phyloP scores from a whole-genome alignment of 2,113 vertebrate genomes.

The Emydocephalus ijimae region DNA sequence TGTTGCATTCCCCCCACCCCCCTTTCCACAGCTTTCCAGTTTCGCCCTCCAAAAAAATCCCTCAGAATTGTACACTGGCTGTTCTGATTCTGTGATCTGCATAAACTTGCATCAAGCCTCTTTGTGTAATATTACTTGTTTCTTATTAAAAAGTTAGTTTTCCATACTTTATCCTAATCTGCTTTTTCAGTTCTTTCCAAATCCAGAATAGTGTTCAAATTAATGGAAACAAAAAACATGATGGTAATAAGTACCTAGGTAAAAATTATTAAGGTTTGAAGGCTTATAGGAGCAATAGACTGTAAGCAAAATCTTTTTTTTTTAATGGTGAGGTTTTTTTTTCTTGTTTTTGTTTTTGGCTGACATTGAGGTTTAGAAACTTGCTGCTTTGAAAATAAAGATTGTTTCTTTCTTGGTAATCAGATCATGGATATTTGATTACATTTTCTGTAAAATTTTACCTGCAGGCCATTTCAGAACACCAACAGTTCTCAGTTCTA shows the following conservation, averaged over 20 bases:
- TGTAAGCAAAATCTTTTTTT: neutral
- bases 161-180: neutral
- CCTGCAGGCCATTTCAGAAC: neutral
- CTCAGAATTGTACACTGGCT: neutral
- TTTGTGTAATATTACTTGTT: neutral
- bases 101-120: neutral
- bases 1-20: neutral
- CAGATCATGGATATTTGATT: neutral
- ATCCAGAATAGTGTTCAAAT: neutral
- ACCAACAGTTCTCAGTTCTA: neutral
- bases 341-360: neutral
- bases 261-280: neutral
- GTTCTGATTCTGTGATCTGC: conserved; percentile 1
- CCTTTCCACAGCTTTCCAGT: neutral
- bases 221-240: neutral
- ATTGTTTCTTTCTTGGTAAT: neutral
- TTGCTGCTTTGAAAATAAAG: neutral
- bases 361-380: neutral
- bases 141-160: neutral
- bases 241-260: neutral
- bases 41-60: neutral
- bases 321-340: neutral
- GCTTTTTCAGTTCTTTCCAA: neutral
- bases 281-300: neutral
- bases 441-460: neutral